A percentile compares a stretch with the other conserved stretches of the same genome.
Conservation (phyloP, 2,113 vertebrate species). For the Pelecanoides urinatrix region DNA sequence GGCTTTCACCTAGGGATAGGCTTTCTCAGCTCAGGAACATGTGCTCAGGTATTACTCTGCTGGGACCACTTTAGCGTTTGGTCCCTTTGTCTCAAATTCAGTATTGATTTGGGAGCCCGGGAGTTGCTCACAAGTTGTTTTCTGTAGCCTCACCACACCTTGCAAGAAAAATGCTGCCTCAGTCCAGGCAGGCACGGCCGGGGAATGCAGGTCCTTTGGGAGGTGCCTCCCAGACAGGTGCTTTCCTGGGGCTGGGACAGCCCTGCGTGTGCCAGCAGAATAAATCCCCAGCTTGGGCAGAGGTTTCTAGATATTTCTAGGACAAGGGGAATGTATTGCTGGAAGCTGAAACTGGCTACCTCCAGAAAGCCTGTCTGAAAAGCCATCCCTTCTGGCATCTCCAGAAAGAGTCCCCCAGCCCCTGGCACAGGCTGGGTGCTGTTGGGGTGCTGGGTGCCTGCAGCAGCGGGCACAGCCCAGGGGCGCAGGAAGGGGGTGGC, state of each 20-base stretch:
- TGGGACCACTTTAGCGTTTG: neutral
- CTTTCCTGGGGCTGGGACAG: neutral
- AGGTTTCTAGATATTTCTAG: neutral
- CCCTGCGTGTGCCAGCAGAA: neutral
- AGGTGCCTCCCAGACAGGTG: neutral
- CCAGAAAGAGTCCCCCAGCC: neutral
- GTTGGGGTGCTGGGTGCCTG: neutral
- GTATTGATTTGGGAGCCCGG: neutral
- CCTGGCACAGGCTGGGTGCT: neutral
- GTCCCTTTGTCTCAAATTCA: neutral
- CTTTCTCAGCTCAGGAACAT: neutral
- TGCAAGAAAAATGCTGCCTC: neutral
- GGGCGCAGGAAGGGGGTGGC: neutral
- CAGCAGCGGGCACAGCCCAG: neutral
- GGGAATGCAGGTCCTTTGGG: neutral
- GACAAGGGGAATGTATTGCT: neutral
- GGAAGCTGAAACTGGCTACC: neutral
- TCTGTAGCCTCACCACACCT: neutral
- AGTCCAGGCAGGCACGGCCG: neutral
- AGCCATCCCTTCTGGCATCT: neutral
- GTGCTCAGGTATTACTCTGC: neutral
- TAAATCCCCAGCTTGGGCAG: neutral
- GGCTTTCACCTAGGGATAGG: neutral
- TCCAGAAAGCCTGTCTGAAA: neutral
- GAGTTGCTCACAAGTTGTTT: neutral